Evolutionary conservation across 1,140 invertebrate species (phyloP), one percentile per base, ranked within the genome.

Genomic region (Tigriopus japonicus): DNA sequence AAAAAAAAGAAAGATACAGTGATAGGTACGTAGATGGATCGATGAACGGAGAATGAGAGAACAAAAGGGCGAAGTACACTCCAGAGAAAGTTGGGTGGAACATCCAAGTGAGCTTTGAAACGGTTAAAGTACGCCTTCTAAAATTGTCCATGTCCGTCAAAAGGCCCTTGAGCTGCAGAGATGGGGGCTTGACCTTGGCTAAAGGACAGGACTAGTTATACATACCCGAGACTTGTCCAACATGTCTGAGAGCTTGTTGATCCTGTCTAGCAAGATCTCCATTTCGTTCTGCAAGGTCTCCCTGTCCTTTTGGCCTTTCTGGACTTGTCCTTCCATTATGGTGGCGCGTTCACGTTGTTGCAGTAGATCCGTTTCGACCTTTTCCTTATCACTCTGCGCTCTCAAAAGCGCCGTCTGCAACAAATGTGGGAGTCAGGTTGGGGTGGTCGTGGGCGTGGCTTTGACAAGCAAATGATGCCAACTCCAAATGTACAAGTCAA

Each of bases 311-410:
- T 85, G 83, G n/a, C 81, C 78, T 70, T 91, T 86, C 56, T 78
- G 77, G 41, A 87, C 77, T 62, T 89, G 85, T 51, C 78, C 82
- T 54, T 85, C 82, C 42, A 85, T 80, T 17, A 84, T 72, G 68
- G 91, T 87, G 7, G 84, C 72, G 54, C 84, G 76, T 70, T 91
- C 87, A 65, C 85, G 82, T 64, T 62, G 43, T 43, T 63, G 62
- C 9, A 87, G 72, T 68, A 83, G 83, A 58, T 86, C 83, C 63
- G 81, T 78, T 64, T 93, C 87, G 64, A 84, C 81, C 59, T 76
- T 72, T 68, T 93, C 88, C 64, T 84, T 77, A 70, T 93, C 88
- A 70, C 92, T 92, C 70, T 91, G 86, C 56, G 90, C 74, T 65
- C 86, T 79, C 52, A 80, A 49, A 17, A 49, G 45, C 21, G 45